A percentile compares a stretch with the other conserved stretches of the same genome.
Conservation (phyloP, 2,797 vertebrate species). For the Pseudomugil tenellus region DNA sequence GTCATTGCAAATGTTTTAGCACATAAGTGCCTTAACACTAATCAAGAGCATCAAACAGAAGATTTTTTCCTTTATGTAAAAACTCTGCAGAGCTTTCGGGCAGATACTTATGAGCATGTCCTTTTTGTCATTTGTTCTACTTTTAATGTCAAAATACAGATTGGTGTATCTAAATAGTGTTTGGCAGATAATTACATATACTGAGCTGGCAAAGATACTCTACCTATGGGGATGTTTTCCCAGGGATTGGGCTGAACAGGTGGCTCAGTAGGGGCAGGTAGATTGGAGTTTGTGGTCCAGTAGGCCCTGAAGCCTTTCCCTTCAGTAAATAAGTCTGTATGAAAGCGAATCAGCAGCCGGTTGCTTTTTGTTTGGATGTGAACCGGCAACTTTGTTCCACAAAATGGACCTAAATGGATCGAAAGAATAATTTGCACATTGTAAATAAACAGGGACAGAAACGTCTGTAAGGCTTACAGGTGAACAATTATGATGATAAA, state of each 20-base stretch:
- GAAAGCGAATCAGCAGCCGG: conserved; percentile 78
- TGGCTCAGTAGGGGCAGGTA: conserved; percentile 77
- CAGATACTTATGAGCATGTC: neutral
- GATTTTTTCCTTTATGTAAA: neutral
- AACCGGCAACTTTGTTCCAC: conserved; percentile 73
- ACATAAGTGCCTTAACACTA: no score
- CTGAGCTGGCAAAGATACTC: conserved; percentile 13
- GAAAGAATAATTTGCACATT: neutral
- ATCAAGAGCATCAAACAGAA: no score
- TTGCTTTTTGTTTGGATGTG: conserved; percentile 71
- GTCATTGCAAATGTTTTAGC: no score
- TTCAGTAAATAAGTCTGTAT: conserved; percentile 78
- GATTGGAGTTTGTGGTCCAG: conserved; percentile 76
- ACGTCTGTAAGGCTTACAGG: neutral
- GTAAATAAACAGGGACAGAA: neutral
- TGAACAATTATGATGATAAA: neutral
- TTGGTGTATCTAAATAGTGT: neutral
- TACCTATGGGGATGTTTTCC: conserved; percentile 80
- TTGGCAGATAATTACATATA: neutral
- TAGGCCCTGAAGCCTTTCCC: conserved; percentile 83
- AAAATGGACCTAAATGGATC: conserved; percentile 78
- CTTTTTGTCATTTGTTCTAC: neutral
- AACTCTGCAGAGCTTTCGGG: neutral
- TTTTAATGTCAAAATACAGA: neutral
- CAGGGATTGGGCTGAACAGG: conserved; percentile 79